A percentile compares a stretch with the other conserved stretches of the same genome.
phyloP scores from a whole-genome alignment of 2,888 invertebrate species.

The Tenthredo scrophulariae region DNA sequence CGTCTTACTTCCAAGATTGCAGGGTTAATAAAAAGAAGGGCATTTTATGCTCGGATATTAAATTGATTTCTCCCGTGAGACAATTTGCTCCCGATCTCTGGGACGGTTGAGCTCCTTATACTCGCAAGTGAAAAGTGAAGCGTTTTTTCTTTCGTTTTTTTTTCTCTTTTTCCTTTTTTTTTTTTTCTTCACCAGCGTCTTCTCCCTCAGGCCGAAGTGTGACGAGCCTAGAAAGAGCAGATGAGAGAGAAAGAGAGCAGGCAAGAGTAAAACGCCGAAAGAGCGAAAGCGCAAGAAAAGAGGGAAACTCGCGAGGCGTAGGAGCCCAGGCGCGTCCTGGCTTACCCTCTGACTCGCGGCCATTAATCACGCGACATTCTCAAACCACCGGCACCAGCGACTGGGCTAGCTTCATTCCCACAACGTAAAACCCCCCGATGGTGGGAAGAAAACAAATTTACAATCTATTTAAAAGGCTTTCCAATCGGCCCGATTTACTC shows the following conservation, averaged over 20 bases:
- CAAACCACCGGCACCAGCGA: conserved; percentile 56
- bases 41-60: conserved; percentile 56
- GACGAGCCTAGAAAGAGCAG: conserved; percentile 29
- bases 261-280: conserved; percentile 54
- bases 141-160: conserved; percentile 53
- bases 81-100: conserved; percentile 71
- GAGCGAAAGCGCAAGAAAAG: conserved; percentile 50
- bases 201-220: conserved; percentile 32
- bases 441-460: conserved; percentile 67
- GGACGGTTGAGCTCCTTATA: conserved; percentile 68
- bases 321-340: conserved; percentile 64
- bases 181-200: conserved; percentile 30
- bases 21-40: conserved; percentile 39
- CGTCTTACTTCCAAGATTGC: conserved; percentile 27
- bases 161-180: background rate
- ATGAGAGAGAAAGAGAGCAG: conserved; percentile 54
- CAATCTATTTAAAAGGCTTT: conserved; percentile 72
- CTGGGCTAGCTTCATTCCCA: conserved; percentile 57
- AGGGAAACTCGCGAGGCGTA: conserved; percentile 11
- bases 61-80: conserved; percentile 72
- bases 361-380: conserved; percentile 73
- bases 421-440: conserved; percentile 55
- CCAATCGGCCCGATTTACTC: conserved; percentile 66
- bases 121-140: conserved; percentile 70
- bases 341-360: conserved; percentile 68